phyloP scores from a whole-genome alignment of 2,797 vertebrate species.

The Scyliorhinus canicula region DNA sequence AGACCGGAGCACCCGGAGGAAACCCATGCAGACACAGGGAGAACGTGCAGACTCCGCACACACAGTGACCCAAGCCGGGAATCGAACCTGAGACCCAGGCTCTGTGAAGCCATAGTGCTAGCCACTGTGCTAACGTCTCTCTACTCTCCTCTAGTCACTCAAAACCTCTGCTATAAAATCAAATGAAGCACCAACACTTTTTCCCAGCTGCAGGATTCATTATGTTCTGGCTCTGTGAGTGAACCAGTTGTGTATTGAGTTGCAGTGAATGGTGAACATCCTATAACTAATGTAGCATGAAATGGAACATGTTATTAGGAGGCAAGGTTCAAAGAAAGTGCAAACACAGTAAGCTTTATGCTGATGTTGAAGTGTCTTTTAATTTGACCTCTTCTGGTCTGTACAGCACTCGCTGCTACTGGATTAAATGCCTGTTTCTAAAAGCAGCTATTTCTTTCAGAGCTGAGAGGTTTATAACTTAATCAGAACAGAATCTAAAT shows the following conservation, averaged over 20 bases:
- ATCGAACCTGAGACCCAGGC: too few relatives aligned
- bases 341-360: not conserved
- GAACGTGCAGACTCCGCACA: too few relatives aligned
- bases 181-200: not conserved
- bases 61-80: too few relatives aligned
- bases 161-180: not conserved
- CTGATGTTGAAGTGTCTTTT: not conserved
- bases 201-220: not conserved
- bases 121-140: too few relatives aligned
- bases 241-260: not conserved
- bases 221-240: not conserved
- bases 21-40: too few relatives aligned
- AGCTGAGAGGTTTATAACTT: not conserved
- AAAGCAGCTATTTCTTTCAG: not conserved
- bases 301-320: not conserved
- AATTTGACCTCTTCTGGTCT: not conserved
- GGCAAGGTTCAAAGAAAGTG: not conserved
- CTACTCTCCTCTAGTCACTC: too few relatives aligned
- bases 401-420: not conserved
- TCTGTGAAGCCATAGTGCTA: too few relatives aligned
- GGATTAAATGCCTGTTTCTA: not conserved
- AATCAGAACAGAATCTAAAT: constrained; percentile 5
- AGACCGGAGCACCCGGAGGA: too few relatives aligned
- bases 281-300: not conserved
- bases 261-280: not conserved